These are phyloP conservation scores for Orthosia gothica DNA, from an alignment of 2,888 invertebrate species.

Conservation along the genomic window DNA sequence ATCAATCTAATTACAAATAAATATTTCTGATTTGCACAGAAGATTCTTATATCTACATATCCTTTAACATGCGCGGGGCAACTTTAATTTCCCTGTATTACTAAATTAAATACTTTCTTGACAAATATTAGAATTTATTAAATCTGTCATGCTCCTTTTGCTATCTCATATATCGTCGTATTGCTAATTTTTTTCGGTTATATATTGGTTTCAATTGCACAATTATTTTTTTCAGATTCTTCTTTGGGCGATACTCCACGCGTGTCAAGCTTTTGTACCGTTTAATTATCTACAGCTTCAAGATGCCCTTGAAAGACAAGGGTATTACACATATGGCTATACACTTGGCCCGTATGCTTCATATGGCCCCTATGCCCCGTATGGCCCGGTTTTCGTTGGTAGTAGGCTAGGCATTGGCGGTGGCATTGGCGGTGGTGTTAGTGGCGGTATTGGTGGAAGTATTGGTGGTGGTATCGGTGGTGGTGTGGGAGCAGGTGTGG, in stretches of 20 bases:
- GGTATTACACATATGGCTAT: constrained; percentile 1
- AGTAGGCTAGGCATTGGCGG: constrained; percentile 6
- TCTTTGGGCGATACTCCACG: constrained; percentile 18
- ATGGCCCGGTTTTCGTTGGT: not conserved
- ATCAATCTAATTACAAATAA: not conserved
- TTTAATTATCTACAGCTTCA: not conserved
- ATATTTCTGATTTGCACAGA: not conserved
- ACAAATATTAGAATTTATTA: not conserved
- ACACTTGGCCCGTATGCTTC: not conserved
- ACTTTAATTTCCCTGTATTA: not conserved
- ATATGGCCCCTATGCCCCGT: not conserved
- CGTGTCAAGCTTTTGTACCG: constrained; percentile 1
- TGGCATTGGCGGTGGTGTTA: not conserved
- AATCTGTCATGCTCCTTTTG: not conserved
- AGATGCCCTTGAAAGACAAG: constrained; percentile 6
- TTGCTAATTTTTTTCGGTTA: too few species aligned
- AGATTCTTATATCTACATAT: not conserved
- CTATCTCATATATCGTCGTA: too few species aligned
- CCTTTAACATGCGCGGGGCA: not conserved
- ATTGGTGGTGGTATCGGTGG: not conserved
- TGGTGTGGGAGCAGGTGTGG: not conserved
- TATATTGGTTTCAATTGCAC: too few species aligned
- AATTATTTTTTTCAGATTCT: constrained; percentile 21
- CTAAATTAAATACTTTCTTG: not conserved
- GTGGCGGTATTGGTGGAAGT: not conserved